These are phyloP conservation scores for Musca vetustissima DNA, from an alignment of 1,140 invertebrate species.

Conservation along the genomic window DNA sequence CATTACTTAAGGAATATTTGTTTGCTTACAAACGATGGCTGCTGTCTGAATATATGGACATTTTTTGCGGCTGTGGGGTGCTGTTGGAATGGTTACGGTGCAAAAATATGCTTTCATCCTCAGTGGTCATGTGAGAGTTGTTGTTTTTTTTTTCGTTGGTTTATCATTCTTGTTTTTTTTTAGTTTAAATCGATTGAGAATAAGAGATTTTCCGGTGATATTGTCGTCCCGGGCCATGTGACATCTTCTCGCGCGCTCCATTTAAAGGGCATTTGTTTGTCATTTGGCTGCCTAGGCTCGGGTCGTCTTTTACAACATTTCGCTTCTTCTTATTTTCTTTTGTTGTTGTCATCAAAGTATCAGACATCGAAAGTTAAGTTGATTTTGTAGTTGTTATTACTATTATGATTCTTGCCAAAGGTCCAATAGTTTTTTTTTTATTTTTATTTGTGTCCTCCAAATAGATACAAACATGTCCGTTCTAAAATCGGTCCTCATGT, in stretches of 20 bases:
- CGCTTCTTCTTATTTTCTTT: neutral
- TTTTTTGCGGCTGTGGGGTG: neutral
- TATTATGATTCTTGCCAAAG: slow-evolving; percentile 12
- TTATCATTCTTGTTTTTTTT: neutral
- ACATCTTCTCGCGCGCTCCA: slow-evolving; percentile 21
- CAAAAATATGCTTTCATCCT: too few species aligned
- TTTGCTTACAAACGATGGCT: slow-evolving; percentile 7
- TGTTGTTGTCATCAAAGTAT: neutral
- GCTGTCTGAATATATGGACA: neutral
- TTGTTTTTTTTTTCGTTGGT: neutral
- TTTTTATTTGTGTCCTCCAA: neutral
- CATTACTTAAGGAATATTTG: slow-evolving; percentile 21
- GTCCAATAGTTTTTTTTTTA: slow-evolving; percentile 14
- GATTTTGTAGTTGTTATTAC: neutral
- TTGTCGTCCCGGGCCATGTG: slow-evolving; percentile 1
- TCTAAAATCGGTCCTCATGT: neutral
- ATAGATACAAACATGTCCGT: neutral
- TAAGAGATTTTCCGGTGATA: slow-evolving; percentile 16
- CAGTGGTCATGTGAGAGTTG: neutral
- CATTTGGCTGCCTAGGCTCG: slow-evolving; percentile 16
- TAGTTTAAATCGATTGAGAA: slow-evolving; percentile 21
- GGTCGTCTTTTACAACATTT: neutral
- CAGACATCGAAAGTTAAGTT: too few species aligned
- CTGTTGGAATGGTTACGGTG: too few species aligned
- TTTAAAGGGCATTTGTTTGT: slow-evolving; percentile 23